Evolutionary conservation across 2,113 vertebrate species (phyloP).

Genomic region (Burhinus bistriatus): DNA sequence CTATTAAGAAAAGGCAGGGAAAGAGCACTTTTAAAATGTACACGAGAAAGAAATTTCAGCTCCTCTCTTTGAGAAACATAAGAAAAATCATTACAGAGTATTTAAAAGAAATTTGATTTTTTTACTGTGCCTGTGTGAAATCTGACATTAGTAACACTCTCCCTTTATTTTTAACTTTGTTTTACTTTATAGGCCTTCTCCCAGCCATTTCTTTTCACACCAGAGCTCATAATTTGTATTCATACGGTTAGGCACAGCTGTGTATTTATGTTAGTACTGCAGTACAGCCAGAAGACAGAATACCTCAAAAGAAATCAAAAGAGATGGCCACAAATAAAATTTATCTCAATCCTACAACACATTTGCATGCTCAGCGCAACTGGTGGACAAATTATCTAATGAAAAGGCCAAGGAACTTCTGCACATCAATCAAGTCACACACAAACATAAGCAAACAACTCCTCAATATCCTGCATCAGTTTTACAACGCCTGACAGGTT

Average conservation of each 20-base stretch:
- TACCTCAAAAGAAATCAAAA: background rate
- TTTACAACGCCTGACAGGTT: background rate
- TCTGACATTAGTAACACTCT: background rate
- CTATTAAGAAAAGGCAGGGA: background rate
- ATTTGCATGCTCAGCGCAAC: rapidly evolving
- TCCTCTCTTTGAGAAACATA: background rate
- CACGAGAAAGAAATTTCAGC: background rate
- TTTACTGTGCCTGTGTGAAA: background rate
- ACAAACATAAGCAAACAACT: background rate
- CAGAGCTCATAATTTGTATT: background rate
- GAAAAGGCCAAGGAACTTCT: background rate
- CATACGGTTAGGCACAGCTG: background rate
- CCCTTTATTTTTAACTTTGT: background rate
- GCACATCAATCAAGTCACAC: background rate
- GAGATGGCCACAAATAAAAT: background rate
- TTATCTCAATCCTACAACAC: background rate
- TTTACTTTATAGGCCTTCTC: background rate
- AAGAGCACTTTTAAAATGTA: background rate
- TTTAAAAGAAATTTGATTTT: background rate
- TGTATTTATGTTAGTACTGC: background rate
- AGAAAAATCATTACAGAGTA: background rate
- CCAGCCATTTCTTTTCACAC: background rate
- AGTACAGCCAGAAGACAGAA: background rate
- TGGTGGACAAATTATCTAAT: background rate
- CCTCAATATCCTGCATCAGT: background rate